These are phyloP conservation scores for Dichetophora obliterata DNA, from an alignment of 2,888 invertebrate species.

Conservation along the genomic window DNA sequence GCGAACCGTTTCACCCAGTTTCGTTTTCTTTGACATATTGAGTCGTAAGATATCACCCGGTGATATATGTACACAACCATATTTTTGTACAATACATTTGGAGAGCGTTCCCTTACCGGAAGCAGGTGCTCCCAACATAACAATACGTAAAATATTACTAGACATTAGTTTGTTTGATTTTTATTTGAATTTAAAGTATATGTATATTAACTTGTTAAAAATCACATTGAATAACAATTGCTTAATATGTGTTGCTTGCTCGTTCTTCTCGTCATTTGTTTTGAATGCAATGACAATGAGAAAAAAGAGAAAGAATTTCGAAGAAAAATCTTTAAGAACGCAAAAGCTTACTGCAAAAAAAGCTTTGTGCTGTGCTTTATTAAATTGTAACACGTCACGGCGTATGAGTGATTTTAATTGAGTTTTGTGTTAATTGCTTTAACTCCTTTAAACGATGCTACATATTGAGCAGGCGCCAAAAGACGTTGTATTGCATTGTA, in stretches of 20 bases:
- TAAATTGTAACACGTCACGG: not conserved
- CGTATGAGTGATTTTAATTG: not conserved
- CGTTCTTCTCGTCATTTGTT: not conserved
- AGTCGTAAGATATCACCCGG: slow-evolving; percentile 88
- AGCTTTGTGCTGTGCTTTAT: not conserved
- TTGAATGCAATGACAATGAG: not conserved
- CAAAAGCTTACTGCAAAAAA: too few relatives aligned
- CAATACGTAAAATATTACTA: slow-evolving; percentile 73
- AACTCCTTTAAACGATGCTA: too few relatives aligned
- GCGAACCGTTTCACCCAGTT: slow-evolving; percentile 77
- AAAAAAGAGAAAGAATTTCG: not conserved
- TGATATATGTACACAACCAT: slow-evolving; percentile 84
- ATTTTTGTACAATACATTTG: slow-evolving; percentile 83
- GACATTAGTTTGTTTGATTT: not conserved
- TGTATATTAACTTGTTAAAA: not conserved
- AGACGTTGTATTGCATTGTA: not conserved
- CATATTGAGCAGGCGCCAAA: too few relatives aligned
- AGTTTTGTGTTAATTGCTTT: not conserved
- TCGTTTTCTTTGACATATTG: slow-evolving; percentile 81
- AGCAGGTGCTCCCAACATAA: slow-evolving; percentile 91
- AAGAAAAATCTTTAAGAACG: not conserved
- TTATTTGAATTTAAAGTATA: not conserved
- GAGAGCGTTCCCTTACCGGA: slow-evolving; percentile 93
- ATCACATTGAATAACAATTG: not conserved
- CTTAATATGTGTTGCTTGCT: not conserved